Base-by-base conservation (phyloP, 2,888 invertebrate genomes). In the Endotricha flammealis region DNA sequence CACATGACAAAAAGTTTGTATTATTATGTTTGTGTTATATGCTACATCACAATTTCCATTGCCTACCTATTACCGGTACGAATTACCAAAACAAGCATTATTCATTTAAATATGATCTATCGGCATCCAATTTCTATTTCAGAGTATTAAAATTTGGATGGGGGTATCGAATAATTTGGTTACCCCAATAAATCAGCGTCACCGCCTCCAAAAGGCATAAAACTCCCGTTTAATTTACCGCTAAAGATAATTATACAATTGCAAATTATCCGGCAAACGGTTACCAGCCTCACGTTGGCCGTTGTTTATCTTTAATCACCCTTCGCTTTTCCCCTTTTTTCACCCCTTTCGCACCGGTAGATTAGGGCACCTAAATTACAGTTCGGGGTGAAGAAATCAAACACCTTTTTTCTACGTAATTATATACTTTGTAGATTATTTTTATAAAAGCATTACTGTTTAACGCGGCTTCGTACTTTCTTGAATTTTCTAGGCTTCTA, bases 281-380 rank as follows among this genome's bases (percentile, higher is more conserved):
- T 54, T 45, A 53, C 57, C 48, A 44, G 62, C 61, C 58, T 60
- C 62, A 66, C 65, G 72, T 71, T 71, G 57, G 56, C 64, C 65
- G 67, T 73, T 81, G 81, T 85, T 85, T 85, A 85, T 85, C 82
- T 82, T 79, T 77, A 77, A 82, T 81, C 82, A 71, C 79, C 82
- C 78, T 70, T 72, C 64, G 68, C 66, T 79, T 78, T 71, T 73
- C 68, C 66, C 65, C 68, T 57, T 50, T n/a, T 64, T 67, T 57
- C 60, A 69, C 71, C 81, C 80, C 65, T 70, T 75, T 57, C 53
- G 48, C 50, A 55, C 49, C 49, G 46, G 48, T 44, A 68, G 69
- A 78, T 77, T 78, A 77, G 76, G 73, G 74, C 64, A 64, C 65
- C 75, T 71, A 69, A 78, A 76, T 76, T 69, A 69, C 64, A 59